phyloP scores from a whole-genome alignment of 2,113 vertebrate species.

The Piprites chloris region DNA sequence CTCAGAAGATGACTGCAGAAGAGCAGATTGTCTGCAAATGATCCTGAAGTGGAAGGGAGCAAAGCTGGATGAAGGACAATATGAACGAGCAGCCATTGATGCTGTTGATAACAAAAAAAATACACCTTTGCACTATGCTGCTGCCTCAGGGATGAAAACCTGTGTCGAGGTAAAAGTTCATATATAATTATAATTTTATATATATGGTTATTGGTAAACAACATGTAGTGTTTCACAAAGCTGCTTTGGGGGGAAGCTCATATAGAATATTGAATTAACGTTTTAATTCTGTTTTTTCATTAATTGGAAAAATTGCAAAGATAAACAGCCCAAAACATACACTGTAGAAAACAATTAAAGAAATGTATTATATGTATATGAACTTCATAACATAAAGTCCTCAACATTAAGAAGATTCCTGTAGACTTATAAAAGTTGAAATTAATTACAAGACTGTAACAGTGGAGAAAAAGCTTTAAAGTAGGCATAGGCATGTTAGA shows the following conservation, averaged over 20 bases:
- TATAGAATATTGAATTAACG: not conserved
- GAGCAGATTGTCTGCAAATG: constrained; percentile 91
- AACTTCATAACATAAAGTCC: not conserved
- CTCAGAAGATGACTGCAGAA: constrained; percentile 85
- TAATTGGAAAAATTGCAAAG: not conserved
- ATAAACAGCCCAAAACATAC: not conserved
- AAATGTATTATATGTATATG: not conserved
- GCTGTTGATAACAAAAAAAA: constrained; percentile 95
- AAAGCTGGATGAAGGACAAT: constrained; percentile 93
- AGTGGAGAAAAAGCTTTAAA: not conserved
- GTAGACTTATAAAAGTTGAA: not conserved
- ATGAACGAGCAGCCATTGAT: constrained; percentile 89
- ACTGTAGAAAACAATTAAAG: not conserved
- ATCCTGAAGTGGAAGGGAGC: constrained; percentile 95
- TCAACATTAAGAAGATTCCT: not conserved
- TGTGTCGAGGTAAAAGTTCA: constrained; percentile 87
- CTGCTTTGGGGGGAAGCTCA: not conserved
- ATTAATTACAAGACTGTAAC: not conserved
- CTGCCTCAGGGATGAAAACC: constrained; percentile 97
- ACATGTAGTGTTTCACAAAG: not conserved
- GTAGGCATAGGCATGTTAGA: not conserved
- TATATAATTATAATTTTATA: not conserved
- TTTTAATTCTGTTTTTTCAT: not conserved
- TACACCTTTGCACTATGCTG: constrained; percentile 93
- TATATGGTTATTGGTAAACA: not conserved